A percentile compares a stretch with the other conserved stretches of the same genome.
phyloP scores from a whole-genome alignment of 1,140 invertebrate species.

The Drosophila miranda region DNA sequence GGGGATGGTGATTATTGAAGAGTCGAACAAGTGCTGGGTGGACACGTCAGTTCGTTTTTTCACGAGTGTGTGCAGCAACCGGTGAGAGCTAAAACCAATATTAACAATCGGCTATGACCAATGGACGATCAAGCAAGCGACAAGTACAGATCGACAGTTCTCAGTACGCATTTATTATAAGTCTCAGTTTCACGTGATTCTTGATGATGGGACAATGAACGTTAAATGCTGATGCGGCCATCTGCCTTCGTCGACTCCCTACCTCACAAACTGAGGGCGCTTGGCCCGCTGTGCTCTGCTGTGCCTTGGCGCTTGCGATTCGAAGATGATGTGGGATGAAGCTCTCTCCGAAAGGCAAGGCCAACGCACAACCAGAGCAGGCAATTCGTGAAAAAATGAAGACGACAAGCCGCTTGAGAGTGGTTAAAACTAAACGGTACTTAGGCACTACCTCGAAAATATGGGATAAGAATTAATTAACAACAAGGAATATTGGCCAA shows the following conservation, averaged over 20 bases:
- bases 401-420: slow-evolving; percentile 46
- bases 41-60: slow-evolving; percentile 28
- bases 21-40: slow-evolving; percentile 12
- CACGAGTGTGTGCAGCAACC: slow-evolving; percentile 17
- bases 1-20: slow-evolving; percentile 41
- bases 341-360: slow-evolving; percentile 36
- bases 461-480: slow-evolving; percentile 46
- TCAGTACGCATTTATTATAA: slow-evolving; percentile 73
- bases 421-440: slow-evolving; percentile 65
- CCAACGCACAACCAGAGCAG: slow-evolving; percentile 4
- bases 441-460: slow-evolving; percentile 68
- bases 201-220: slow-evolving; percentile 46
- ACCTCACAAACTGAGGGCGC: slow-evolving; percentile 6
- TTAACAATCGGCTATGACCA: not conserved
- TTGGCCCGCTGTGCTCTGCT: slow-evolving; percentile 2
- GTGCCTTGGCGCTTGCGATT: slow-evolving; percentile 14
- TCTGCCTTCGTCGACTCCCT: slow-evolving; percentile 33
- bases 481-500: slow-evolving; percentile 41
- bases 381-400: slow-evolving; percentile 31
- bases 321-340: slow-evolving; percentile 62
- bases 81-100: slow-evolving; percentile 17
- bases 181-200: slow-evolving; percentile 45
- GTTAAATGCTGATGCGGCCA: slow-evolving; percentile 65
- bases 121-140: slow-evolving; percentile 19
- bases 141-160: slow-evolving; percentile 32